Base-by-base conservation (phyloP, 2,888 invertebrate species). In the Drosophila prolongata region DNA sequence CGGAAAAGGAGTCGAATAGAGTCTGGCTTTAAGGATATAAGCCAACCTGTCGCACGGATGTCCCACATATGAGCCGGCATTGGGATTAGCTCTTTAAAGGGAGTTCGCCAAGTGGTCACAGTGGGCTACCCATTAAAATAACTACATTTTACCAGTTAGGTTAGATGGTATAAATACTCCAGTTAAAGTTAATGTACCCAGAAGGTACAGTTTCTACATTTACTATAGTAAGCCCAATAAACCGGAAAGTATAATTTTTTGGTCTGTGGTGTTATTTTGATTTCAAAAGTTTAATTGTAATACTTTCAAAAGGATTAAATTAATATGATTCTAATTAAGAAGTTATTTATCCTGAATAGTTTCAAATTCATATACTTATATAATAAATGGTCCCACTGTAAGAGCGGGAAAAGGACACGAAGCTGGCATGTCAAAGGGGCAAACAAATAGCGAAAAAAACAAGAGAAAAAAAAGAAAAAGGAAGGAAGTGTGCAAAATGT, bases 401-500 rank as follows among this genome's bases (percentile, higher is more conserved):
- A 34, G 3, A 34, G n/a, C 43, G 53, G 11, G 27, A 55, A 24
- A 37, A 38, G 40, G 54, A 16, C 57, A 34, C 49, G 58, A 76
- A 49, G 62, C 57, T 80, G 68, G 67, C 84, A 86, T 80, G 83
- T 74, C 78, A 87, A 87, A 87, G 85, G 72, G 75, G 75, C 80
- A 81, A 80, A 55, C 47, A 66, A 69, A 77, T 77, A 49, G 65
- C 50, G n/a, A 54, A 49, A 38, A 70, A 59, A 52, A 9, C 3
- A 19, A 67, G 35, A 65, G 6, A 38, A 37, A 47, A 24, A 24
- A 44, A 30, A 34, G 50, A 57, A 40, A 64, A 34, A 49, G 56
- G 42, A 37, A 16, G 42, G 27, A 46, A 42, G 52, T 38, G 30
- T 43, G 46, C 38, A 37, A 46, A 44, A 43, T 50, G 38, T 42